These are phyloP conservation scores for Drosophila varians DNA, from an alignment of 1,140 invertebrate species.

Conservation along the genomic window DNA sequence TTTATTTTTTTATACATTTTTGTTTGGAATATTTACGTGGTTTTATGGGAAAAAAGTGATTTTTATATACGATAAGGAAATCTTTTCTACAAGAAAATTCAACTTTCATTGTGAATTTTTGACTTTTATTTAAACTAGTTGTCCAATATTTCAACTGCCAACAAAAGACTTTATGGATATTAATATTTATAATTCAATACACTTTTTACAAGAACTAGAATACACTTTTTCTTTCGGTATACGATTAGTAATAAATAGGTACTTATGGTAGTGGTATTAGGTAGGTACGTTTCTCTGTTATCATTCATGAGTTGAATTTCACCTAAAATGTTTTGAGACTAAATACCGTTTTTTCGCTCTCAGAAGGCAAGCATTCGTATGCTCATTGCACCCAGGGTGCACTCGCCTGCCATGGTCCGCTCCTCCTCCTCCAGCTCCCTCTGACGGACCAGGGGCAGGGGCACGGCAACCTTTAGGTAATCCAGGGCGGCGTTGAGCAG, in stretches of 20 bases:
- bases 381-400: constrained; percentile 48
- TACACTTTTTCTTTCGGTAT: neutral
- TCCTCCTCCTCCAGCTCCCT: constrained; percentile 29
- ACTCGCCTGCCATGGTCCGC: constrained; percentile 30
- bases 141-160: no score
- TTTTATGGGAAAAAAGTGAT: no score
- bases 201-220: no score
- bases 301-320: neutral
- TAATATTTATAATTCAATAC: neutral
- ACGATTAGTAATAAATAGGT: neutral
- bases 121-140: no score
- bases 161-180: no score
- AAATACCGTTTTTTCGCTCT: neutral
- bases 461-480: constrained; percentile 11
- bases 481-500: constrained; percentile 37
- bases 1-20: neutral
- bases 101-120: no score
- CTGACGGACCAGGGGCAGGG: constrained; percentile 29
- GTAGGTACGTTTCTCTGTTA: neutral
- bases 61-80: no score
- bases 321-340: neutral
- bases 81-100: no score
- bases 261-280: neutral
- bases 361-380: constrained; percentile 42
- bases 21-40: neutral